Conservation (phyloP, 1,140 invertebrate genomes). For the Dendroctonus ponderosae region DNA sequence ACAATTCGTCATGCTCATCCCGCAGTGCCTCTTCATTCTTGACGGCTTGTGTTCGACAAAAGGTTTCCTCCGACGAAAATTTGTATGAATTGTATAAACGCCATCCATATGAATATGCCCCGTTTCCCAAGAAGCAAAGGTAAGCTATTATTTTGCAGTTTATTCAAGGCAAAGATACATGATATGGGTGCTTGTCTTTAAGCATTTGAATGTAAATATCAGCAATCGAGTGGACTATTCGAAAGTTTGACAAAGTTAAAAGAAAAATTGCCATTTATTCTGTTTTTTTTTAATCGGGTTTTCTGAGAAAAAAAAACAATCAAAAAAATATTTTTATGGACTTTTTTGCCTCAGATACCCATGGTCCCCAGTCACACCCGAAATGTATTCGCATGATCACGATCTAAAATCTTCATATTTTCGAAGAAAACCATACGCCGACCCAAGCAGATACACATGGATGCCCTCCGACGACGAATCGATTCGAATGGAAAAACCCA, state of each 20-base stretch:
- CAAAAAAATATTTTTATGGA: not conserved
- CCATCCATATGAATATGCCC: slow-evolving; percentile 62
- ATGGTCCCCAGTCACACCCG: slow-evolving; percentile 55
- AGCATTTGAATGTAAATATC: too few relatives aligned
- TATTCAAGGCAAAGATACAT: too few relatives aligned
- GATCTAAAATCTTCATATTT: slow-evolving; percentile 76
- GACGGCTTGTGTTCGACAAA: slow-evolving; percentile 79
- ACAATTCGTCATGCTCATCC: slow-evolving; percentile 60
- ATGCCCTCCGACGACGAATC: slow-evolving; percentile 72
- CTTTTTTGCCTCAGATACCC: slow-evolving; percentile 53
- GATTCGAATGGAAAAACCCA: slow-evolving; percentile 67
- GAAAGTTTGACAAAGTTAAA: too few relatives aligned
- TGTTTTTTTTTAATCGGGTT: too few relatives aligned
- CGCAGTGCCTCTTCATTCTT: slow-evolving; percentile 67
- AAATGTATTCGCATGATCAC: slow-evolving; percentile 61
- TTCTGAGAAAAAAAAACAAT: too few relatives aligned
- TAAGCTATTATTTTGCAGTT: slow-evolving; percentile 8
- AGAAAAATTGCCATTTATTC: too few relatives aligned
- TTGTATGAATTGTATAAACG: slow-evolving; percentile 60
- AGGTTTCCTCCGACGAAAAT: slow-evolving; percentile 82
- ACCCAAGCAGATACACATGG: slow-evolving; percentile 74
- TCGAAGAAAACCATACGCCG: slow-evolving; percentile 66
- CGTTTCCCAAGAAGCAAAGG: slow-evolving; percentile 56
- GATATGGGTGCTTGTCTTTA: too few relatives aligned
- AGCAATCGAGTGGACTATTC: too few relatives aligned